Evolutionary conservation across 2,113 vertebrate species (phyloP).

Genomic region (Oxygymnocypris stewartii): DNA sequence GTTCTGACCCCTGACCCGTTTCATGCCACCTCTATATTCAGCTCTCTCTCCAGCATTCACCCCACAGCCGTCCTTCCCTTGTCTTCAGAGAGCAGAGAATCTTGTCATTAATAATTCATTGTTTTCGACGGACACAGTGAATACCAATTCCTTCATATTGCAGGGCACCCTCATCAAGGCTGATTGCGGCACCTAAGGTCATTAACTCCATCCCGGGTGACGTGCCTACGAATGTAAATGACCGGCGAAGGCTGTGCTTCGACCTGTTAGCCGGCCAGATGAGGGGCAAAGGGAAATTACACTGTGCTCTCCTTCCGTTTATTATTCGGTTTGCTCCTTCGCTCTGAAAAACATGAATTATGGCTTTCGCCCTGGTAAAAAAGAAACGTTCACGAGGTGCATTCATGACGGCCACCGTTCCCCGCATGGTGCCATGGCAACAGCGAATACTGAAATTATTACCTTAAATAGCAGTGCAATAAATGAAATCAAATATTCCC

Average conservation of each 20-base stretch:
- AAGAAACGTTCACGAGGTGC: constrained; percentile 39
- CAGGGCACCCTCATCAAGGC: constrained; percentile 68
- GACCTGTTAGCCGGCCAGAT: constrained; percentile 42
- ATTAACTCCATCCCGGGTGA: constrained; percentile 67
- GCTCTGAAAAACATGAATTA: constrained; percentile 45
- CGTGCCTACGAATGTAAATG: constrained; percentile 67
- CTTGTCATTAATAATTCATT: constrained; percentile 79
- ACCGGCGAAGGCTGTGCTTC: constrained; percentile 51
- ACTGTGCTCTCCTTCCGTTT: constrained; percentile 53
- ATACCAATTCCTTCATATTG: constrained; percentile 76
- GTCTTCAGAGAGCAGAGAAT: constrained; percentile 59
- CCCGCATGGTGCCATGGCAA: constrained; percentile 17
- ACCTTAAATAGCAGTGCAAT: constrained; percentile 27
- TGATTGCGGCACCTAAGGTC: constrained; percentile 73
- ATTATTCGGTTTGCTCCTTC: constrained; percentile 45
- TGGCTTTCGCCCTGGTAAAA: constrained; percentile 36
- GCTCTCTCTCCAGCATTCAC: constrained; percentile 56
- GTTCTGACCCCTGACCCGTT: constrained; percentile 2
- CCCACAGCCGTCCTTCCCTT: constrained; percentile 52
- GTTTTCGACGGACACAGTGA: constrained; percentile 71
- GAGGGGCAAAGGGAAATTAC: constrained; percentile 46
- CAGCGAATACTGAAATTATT: constrained; percentile 27
- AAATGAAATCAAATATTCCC: constrained; percentile 27
- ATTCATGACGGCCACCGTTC: constrained; percentile 34
- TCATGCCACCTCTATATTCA: constrained; percentile 53